Conservation (phyloP, 2,888 invertebrate species). For the Sturmia bella region DNA sequence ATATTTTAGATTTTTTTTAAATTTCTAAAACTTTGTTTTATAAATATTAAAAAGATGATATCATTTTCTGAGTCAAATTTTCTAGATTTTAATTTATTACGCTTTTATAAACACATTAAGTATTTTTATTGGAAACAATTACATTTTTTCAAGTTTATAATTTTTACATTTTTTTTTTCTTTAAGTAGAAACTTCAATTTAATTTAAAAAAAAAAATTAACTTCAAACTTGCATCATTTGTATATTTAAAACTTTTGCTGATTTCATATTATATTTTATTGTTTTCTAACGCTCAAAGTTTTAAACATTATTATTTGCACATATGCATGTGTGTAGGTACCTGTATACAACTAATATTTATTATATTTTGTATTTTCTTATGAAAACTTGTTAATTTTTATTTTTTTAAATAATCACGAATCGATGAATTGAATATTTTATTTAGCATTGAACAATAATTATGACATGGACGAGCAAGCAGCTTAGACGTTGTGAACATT, state of each 20-base stretch:
- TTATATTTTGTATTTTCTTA: slow-evolving; percentile 20
- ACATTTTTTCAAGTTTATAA: no score
- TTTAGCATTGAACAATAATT: slow-evolving; percentile 61
- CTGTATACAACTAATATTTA: neutral
- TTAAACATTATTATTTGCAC: neutral
- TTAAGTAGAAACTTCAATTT: slow-evolving; percentile 19
- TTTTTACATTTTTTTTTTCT: neutral
- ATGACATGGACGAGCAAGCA: neutral
- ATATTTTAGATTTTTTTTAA: no score
- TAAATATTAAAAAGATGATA: neutral
- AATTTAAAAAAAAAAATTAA: neutral
- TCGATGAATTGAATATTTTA: slow-evolving; percentile 51
- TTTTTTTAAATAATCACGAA: slow-evolving; percentile 40
- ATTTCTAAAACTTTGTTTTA: neutral
- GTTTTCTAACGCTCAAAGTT: neutral
- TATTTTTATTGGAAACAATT: neutral
- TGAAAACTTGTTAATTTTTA: slow-evolving; percentile 56
- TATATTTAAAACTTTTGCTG: slow-evolving; percentile 13
- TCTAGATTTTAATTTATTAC: neutral
- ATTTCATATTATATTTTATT: slow-evolving; percentile 37
- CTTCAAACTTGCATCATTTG: slow-evolving; percentile 37
- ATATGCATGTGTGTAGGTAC: neutral
- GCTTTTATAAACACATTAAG: neutral
- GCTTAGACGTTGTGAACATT: slow-evolving; percentile 2
- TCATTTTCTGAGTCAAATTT: neutral